Percentiles rank a stretch among this genome's conserved stretches.
Conservation (phyloP, 2,113 vertebrate species). For the Lates calcarifer region DNA sequence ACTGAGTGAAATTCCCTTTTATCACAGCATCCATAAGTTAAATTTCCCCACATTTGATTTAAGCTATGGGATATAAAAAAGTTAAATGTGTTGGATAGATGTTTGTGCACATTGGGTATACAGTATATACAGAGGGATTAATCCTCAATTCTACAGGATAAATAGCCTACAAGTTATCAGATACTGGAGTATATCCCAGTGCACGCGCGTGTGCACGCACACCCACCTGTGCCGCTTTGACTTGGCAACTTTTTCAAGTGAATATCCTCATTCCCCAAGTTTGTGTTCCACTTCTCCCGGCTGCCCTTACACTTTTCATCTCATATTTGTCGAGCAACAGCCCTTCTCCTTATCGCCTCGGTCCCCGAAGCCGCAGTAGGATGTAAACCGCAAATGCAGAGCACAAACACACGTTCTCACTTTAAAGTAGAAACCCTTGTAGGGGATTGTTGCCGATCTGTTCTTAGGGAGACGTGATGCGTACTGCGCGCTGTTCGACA, state of each 20-base stretch:
- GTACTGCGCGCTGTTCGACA: conserved; percentile 43
- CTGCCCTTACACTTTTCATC: conserved; percentile 13
- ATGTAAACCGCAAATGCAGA: conserved; percentile 37
- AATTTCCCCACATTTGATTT: conserved; percentile 4
- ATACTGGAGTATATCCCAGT: not conserved
- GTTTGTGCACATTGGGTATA: not conserved
- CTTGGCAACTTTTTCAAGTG: conserved; percentile 55
- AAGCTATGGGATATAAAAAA: not conserved
- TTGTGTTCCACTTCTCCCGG: conserved; percentile 7
- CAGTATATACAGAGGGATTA: not conserved
- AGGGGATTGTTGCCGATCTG: conserved; percentile 36
- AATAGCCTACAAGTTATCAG: not conserved
- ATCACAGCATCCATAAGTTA: conserved; percentile 1
- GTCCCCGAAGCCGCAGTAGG: conserved; percentile 13
- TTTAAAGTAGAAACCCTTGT: conserved; percentile 34
- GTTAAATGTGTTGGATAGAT: not conserved
- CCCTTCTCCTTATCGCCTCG: not conserved
- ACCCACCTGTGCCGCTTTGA: not conserved
- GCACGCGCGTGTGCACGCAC: not conserved
- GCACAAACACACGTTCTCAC: conserved; percentile 28
- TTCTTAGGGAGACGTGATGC: conserved; percentile 31
- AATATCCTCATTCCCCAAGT: conserved; percentile 30
- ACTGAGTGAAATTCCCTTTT: conserved; percentile 35
- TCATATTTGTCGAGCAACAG: conserved; percentile 17
- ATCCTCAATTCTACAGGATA: not conserved